phyloP scores from a whole-genome alignment of 2,888 invertebrate species.

The Acrobeloides nanus region DNA sequence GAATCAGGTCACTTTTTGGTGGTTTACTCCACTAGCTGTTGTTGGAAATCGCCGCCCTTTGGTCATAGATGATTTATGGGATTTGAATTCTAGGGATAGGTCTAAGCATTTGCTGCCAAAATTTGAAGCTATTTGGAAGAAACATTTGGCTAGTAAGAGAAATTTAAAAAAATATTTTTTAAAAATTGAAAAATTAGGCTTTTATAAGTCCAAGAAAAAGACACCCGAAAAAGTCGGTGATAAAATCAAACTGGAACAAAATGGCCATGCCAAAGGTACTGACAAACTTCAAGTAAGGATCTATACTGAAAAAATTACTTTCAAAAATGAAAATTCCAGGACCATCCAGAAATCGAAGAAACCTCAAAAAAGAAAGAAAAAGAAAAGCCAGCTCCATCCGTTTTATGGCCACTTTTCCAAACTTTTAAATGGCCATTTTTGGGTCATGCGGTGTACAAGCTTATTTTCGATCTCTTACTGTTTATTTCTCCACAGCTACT shows the following conservation, averaged over 20 bases:
- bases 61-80: constrained; percentile 77
- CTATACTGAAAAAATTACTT: too few relatives aligned
- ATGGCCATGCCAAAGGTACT: too few relatives aligned
- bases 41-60: constrained; percentile 64
- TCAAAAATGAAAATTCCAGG: too few relatives aligned
- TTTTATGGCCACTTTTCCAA: constrained; percentile 40
- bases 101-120: constrained; percentile 34
- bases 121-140: too few relatives aligned
- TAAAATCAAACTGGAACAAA: too few relatives aligned
- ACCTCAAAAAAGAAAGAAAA: constrained; percentile 16
- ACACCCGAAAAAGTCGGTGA: too few relatives aligned
- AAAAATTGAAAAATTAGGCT: too few relatives aligned
- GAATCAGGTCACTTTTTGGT: constrained; percentile 75
- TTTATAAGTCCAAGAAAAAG: too few relatives aligned
- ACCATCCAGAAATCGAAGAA: neutral
- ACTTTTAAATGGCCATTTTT: constrained; percentile 45
- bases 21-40: constrained; percentile 66
- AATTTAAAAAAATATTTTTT: too few relatives aligned
- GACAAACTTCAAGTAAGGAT: too few relatives aligned
- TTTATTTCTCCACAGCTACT: constrained; percentile 45
- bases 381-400: constrained; percentile 36
- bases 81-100: constrained; percentile 63
- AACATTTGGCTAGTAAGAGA: too few relatives aligned
- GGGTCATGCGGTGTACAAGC: constrained; percentile 39
- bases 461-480: constrained; percentile 46